Conservation (phyloP, 2,888 invertebrate species). For the Pseudolycoriella hygida region DNA sequence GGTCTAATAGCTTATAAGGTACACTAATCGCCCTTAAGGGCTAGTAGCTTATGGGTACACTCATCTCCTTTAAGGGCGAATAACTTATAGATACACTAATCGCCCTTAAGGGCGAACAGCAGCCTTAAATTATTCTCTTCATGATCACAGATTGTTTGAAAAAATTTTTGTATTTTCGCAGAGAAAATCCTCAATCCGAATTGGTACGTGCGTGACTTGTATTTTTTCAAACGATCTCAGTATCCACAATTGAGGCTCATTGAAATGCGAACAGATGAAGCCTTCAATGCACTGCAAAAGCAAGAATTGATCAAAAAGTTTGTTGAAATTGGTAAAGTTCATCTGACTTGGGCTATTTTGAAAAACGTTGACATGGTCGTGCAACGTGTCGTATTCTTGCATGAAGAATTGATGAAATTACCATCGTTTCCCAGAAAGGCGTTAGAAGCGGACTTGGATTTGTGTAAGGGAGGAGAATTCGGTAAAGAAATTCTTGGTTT, state of each 20-base stretch:
- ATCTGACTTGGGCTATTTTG: conserved; percentile 78
- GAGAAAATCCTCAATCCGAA: conserved; percentile 93
- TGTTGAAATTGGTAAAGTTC: conserved; percentile 91
- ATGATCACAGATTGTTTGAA: no score
- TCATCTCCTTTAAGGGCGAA: no score
- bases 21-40: no score
- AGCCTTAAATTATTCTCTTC: no score
- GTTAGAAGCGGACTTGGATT: conserved; percentile 85
- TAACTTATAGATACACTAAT: no score
- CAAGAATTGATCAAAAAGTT: conserved; percentile 87
- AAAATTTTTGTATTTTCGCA: no score
- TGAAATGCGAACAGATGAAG: conserved; percentile 82
- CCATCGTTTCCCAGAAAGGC: conserved; percentile 98
- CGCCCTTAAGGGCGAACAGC: no score
- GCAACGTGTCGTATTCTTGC: conserved; percentile 92
- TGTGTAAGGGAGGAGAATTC: conserved; percentile 76
- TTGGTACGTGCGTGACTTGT: conserved; percentile 87
- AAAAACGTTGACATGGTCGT: conserved; percentile 92
- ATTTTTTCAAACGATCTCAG: conserved; percentile 90
- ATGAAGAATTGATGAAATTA: conserved; percentile 95
- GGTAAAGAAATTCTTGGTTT: conserved; percentile 83
- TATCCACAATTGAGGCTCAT: conserved; percentile 93
- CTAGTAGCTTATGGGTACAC: no score
- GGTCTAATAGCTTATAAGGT: no score
- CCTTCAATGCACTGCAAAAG: conserved; percentile 73